Evolutionary conservation across 2,888 invertebrate species (phyloP).

Genomic region (Coleophora deauratella): DNA sequence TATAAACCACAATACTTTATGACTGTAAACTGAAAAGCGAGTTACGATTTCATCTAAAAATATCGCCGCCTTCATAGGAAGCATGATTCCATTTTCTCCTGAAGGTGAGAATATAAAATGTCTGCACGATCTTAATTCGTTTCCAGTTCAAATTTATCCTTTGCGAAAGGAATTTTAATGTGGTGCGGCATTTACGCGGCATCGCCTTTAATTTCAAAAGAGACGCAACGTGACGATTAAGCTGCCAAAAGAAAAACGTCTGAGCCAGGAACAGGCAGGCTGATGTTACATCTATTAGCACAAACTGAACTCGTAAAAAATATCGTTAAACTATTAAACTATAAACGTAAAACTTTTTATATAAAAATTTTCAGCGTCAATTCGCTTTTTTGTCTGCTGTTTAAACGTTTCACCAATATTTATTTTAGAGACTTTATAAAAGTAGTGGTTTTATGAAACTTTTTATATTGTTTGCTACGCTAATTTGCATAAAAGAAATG

Average conservation of each 20-base stretch:
- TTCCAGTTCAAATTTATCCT: constrained; percentile 34
- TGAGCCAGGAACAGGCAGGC: no score
- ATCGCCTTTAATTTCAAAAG: constrained; percentile 5
- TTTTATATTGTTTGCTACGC: constrained; percentile 5
- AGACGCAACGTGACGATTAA: neutral
- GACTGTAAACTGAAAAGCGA: no score
- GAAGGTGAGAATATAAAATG: constrained; percentile 33
- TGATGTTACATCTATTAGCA: no score
- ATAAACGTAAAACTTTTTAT: no score
- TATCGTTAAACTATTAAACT: no score
- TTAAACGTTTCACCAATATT: no score
- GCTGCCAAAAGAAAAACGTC: no score
- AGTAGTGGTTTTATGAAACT: neutral
- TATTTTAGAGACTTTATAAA: no score
- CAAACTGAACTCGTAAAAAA: no score
- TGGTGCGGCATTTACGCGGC: constrained; percentile 8
- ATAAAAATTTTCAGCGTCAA: no score
- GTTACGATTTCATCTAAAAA: constrained; percentile 16
- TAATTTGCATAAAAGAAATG: constrained; percentile 27
- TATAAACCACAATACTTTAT: no score
- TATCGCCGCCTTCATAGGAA: constrained; percentile 16
- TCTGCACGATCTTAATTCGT: constrained; percentile 36
- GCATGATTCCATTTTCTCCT: constrained; percentile 21
- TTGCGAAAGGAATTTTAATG: constrained; percentile 18
- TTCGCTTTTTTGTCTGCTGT: no score